Percentiles rank a stretch among this genome's conserved stretches.
These are phyloP conservation scores for Pseudoatta argentina DNA, from an alignment of 1,140 invertebrate genomes.

Conservation along the genomic window DNA sequence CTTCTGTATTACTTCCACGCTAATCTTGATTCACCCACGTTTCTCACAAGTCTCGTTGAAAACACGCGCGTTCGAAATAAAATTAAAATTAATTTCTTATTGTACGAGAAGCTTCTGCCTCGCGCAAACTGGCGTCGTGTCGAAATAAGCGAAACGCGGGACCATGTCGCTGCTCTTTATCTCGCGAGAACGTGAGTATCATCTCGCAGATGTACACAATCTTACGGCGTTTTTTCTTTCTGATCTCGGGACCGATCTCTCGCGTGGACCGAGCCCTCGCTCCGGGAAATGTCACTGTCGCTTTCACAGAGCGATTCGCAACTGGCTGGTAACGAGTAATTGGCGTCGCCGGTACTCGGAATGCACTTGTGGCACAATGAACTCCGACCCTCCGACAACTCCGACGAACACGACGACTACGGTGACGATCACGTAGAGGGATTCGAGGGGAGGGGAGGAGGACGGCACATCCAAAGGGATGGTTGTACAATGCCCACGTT, in stretches of 20 bases:
- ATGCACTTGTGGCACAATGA: slow-evolving; percentile 83
- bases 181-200: background rate
- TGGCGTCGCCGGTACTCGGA: slow-evolving; percentile 76
- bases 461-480: slow-evolving; percentile 43
- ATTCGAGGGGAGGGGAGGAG: background rate
- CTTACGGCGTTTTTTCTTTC: background rate
- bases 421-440: slow-evolving; percentile 33
- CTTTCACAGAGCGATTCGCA: slow-evolving; percentile 70
- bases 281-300: slow-evolving; percentile 48
- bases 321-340: slow-evolving; percentile 76
- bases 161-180: slow-evolving; percentile 6
- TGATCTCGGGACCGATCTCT: slow-evolving; percentile 22
- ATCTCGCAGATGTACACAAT: slow-evolving; percentile 22
- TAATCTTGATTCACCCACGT: background rate
- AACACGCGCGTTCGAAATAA: background rate
- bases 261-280: slow-evolving; percentile 48
- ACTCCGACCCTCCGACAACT: slow-evolving; percentile 79
- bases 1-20: background rate
- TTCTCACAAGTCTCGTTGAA: background rate
- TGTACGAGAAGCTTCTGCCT: background rate
- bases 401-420: slow-evolving; percentile 54
- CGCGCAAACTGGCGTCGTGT: background rate
- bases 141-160: background rate
- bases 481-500: slow-evolving; percentile 21
- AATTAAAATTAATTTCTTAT: slow-evolving; percentile 5